A percentile compares a stretch with the other conserved stretches of the same genome.
Conservation (phyloP, 2,797 vertebrate genomes). For the Ctenopoma kingsleyae region DNA sequence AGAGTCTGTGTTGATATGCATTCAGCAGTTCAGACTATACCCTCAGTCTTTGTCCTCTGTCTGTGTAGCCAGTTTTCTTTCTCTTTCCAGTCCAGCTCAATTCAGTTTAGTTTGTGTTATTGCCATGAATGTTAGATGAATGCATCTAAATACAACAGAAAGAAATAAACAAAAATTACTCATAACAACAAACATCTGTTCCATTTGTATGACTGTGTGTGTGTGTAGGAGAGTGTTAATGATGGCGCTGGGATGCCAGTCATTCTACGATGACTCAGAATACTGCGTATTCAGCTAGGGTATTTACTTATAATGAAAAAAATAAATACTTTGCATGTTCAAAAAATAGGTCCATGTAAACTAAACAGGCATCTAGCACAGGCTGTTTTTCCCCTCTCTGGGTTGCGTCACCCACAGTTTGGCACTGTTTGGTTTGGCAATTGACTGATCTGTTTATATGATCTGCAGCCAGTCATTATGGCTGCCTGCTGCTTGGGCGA, state of each 20-base stretch:
- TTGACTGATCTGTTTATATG: slow-evolving; percentile 69
- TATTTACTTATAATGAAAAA: neutral
- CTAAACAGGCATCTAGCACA: slow-evolving; percentile 21
- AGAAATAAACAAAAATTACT: slow-evolving; percentile 28
- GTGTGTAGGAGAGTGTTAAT: slow-evolving; percentile 23
- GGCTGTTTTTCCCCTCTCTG: slow-evolving; percentile 24
- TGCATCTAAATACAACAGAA: slow-evolving; percentile 22
- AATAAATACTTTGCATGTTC: slow-evolving; percentile 3
- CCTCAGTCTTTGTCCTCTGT: neutral
- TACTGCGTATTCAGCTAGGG: neutral
- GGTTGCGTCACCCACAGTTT: slow-evolving; percentile 46
- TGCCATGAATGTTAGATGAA: slow-evolving; percentile 15
- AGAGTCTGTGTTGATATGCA: slow-evolving; percentile 38
- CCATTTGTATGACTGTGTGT: slow-evolving; percentile 19
- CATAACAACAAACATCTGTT: slow-evolving; percentile 47
- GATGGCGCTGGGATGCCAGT: slow-evolving; percentile 12
- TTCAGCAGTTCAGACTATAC: slow-evolving; percentile 27
- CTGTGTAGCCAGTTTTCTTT: slow-evolving; percentile 6
- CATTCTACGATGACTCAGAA: neutral
- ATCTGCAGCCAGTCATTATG: slow-evolving; percentile 59
- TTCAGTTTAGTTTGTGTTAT: slow-evolving; percentile 6
- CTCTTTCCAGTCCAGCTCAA: slow-evolving; percentile 12
- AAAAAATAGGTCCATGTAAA: slow-evolving; percentile 20
- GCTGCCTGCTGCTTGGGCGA: slow-evolving; percentile 54
- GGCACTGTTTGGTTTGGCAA: slow-evolving; percentile 63